These are phyloP conservation scores for Epsilonema sp. DNA, from an alignment of 2,888 invertebrate species.

Conservation along the genomic window DNA sequence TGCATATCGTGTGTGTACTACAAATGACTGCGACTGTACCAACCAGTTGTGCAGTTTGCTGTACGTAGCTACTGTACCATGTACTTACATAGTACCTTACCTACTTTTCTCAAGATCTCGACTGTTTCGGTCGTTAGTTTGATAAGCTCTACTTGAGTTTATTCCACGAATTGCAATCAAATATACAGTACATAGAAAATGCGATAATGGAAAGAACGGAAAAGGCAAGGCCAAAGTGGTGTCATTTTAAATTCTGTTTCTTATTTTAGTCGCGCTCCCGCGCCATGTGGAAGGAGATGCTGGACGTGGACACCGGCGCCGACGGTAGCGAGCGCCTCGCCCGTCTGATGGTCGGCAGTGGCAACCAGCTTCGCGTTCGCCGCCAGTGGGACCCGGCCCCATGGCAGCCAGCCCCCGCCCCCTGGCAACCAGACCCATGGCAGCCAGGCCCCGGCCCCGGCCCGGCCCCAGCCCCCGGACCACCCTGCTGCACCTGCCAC, in stretches of 20 bases:
- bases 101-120: too few species aligned
- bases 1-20: too few species aligned
- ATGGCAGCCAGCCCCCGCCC: not conserved
- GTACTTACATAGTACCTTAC: too few species aligned
- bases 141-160: too few species aligned
- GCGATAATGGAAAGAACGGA: not conserved
- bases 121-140: too few species aligned
- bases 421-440: not conserved
- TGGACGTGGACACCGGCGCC: constrained; percentile 23
- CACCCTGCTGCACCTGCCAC: constrained; percentile 18
- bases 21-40: too few species aligned
- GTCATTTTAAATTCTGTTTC: not conserved
- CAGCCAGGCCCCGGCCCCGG: too few species aligned
- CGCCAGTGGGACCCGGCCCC: constrained; percentile 1
- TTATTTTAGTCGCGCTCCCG: constrained; percentile 19
- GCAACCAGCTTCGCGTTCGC: not conserved
- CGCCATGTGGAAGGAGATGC: constrained; percentile 28
- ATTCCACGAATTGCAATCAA: too few species aligned
- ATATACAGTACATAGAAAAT: too few species aligned
- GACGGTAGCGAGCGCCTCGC: constrained; percentile 14
- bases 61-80: too few species aligned
- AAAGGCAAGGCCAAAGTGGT: not conserved
- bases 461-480: not conserved
- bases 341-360: constrained; percentile 4
- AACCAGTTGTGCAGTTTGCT: too few species aligned